Evolutionary conservation across 2,113 vertebrate genomes (phyloP).

Genomic region (Antechinus flavipes): DNA sequence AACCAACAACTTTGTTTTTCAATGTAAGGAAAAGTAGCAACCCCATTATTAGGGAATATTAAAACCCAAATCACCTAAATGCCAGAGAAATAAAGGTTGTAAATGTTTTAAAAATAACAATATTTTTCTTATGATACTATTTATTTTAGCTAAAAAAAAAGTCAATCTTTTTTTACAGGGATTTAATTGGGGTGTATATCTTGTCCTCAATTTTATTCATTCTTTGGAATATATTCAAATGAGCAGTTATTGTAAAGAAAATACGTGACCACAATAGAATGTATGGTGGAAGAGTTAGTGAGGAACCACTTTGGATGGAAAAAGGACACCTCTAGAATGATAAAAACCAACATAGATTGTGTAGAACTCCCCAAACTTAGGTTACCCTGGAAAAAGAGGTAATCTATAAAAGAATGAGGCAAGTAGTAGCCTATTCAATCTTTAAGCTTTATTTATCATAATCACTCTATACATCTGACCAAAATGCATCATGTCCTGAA

Average conservation of each 20-base stretch:
- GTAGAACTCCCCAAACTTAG: background rate
- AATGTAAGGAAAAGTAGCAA: background rate
- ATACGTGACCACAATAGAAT: background rate
- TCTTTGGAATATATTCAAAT: conserved; percentile 13
- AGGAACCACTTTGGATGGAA: background rate
- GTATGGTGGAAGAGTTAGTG: background rate
- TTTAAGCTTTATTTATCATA: conserved; percentile 1
- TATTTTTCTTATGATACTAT: background rate
- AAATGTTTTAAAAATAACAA: background rate
- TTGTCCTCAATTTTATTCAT: background rate
- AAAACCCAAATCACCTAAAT: conserved; percentile 53
- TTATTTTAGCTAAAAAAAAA: background rate
- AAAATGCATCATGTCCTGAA: conserved; percentile 26
- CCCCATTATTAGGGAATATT: background rate
- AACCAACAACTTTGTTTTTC: background rate
- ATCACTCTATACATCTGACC: background rate
- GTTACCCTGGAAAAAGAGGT: conserved; percentile 3
- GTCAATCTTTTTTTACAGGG: background rate
- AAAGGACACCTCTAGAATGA: background rate
- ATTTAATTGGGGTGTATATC: background rate
- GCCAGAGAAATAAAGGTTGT: conserved; percentile 36
- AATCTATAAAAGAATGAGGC: background rate
- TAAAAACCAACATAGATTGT: background rate
- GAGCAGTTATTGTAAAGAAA: conserved; percentile 25
- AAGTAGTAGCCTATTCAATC: background rate